A percentile compares a stretch with the other conserved stretches of the same genome.
These are phyloP conservation scores for Melanogrammus aeglefinus DNA, from an alignment of 2,797 vertebrate species.

Conservation along the genomic window DNA sequence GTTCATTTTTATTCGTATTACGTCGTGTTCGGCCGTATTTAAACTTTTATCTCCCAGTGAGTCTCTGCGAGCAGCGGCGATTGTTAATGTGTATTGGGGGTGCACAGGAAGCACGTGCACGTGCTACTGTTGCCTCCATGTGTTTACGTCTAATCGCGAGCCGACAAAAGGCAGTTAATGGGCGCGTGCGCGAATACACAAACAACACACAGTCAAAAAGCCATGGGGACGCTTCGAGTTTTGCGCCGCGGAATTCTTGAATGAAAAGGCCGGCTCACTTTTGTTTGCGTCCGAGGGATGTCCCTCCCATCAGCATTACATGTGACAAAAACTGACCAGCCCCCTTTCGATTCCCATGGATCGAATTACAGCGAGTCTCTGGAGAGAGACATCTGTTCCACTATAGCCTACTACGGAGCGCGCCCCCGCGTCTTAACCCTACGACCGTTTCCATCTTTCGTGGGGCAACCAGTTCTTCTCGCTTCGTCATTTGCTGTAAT, in stretches of 20 bases:
- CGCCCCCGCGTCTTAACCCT: constrained; percentile 49
- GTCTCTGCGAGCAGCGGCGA: background rate
- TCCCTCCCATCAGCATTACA: constrained; percentile 37
- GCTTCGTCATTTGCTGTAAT: background rate
- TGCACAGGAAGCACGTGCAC: constrained; percentile 6
- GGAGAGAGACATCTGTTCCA: constrained; percentile 58
- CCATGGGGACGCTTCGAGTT: constrained; percentile 18
- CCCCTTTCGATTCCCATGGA: constrained; percentile 73
- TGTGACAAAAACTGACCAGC: constrained; percentile 50
- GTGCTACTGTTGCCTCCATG: constrained; percentile 17
- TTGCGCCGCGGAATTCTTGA: constrained; percentile 34
- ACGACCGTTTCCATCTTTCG: background rate
- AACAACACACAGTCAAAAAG: background rate
- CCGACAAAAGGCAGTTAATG: constrained; percentile 24
- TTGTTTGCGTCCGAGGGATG: constrained; percentile 51
- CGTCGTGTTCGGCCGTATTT: background rate
- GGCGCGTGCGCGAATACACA: constrained; percentile 41
- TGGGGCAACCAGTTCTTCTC: too few species aligned
- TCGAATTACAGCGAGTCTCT: constrained; percentile 68
- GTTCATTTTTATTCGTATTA: background rate
- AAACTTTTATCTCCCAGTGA: background rate
- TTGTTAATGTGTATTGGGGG: background rate
- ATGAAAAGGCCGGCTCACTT: constrained; percentile 50
- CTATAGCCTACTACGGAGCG: constrained; percentile 54
- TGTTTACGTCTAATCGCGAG: background rate